Base-by-base conservation (phyloP, 2,113 vertebrate genomes). In the Neodontobutis hainanensis region DNA sequence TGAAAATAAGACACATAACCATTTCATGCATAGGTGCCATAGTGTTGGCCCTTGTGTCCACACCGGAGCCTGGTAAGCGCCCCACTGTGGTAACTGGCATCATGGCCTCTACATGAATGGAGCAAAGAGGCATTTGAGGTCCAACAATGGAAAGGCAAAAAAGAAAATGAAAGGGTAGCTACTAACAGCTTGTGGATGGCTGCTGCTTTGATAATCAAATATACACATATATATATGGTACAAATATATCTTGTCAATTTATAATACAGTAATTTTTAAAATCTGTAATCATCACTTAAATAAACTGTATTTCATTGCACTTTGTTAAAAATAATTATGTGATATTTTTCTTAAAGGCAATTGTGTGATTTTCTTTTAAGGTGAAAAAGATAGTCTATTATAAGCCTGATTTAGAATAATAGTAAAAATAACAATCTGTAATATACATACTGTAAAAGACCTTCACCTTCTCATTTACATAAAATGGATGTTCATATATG, bases 241-340 rank as follows among this genome's bases (percentile, higher is more conserved):
- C 89, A 85, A 83, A 90, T 85, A 90, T 86, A 90, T 79, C 89
- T 85, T 83, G 75, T 88, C 83, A 87, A 87, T 92, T 90, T 90
- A 91, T 86, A 91, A 86, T 89, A 92, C 84, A 88, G 78, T 87
- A 78, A 92, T 90, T 90, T 82, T 70, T 57, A 60, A 43, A 44
- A 90, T 85, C 86, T 66, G 87, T 92, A 91, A 92, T 93, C 89
- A 92, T 91, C 78, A 89, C 88, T 90, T 92, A 92, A 92, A 92
- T 92, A 93, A 90, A 90, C 70, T 83, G 81, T 73, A 38, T 71
- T 90, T 92, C 91, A 93, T 93, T 93, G 92, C 92, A 93, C 91
- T 90, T 88, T 91, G 92, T 93, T 92, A 93, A 93, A 91, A 91
- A 92, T 91, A 92, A 91, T 84, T 79, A 80, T 84, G 84, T 81